Base-by-base conservation (phyloP, 2,888 invertebrate genomes). In the Drosophila hawaiiensis region DNA sequence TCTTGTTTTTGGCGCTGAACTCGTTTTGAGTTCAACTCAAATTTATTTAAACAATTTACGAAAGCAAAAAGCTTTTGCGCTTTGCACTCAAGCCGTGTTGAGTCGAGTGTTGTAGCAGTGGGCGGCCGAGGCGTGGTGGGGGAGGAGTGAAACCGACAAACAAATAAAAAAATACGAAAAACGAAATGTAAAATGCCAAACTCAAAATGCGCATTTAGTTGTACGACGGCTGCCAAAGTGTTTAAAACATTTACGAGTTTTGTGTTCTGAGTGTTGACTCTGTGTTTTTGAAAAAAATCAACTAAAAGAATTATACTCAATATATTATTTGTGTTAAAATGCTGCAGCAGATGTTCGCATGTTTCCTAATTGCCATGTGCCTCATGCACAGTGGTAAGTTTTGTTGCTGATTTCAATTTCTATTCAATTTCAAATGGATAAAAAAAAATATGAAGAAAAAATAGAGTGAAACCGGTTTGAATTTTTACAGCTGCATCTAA, bases 351-450 rank as follows among this genome's bases (percentile, higher is more conserved):
- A 72, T 93, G 58, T 79, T 91, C 55, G 84, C 70, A 56, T 66
- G 89, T 68, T 68, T 85, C 61, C 71, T 90, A 49, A 69, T 93
- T 78, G 87, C 92, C 72, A 81, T 93, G 76, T 91, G 91, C 67
- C 66, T 92, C 22, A 80, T 91, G 78, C 88, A 92, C 71, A 89
- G 82, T 70, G 92, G 92, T 92, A 83, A 92, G 92, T 89, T 70
- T 28, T 33, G 10, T 49, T 10, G n/a, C 14, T 4, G 25, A 41
- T 12, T 43, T 25, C 14, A 33, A 29, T 37, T 35, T 7, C 25
- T 33, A 16, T 33, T 31, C 29, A 25, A 29, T 28, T 22, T 28
- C 31, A 49, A 37, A 33, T 59, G 19, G 68, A 29, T 60, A n/a
- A 54, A 52, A 54, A 52, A 49, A 50, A 28, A 4, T 14, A 14